Base-by-base conservation (phyloP, 2,888 invertebrate genomes). In the Psylliodes chrysocephalus region DNA sequence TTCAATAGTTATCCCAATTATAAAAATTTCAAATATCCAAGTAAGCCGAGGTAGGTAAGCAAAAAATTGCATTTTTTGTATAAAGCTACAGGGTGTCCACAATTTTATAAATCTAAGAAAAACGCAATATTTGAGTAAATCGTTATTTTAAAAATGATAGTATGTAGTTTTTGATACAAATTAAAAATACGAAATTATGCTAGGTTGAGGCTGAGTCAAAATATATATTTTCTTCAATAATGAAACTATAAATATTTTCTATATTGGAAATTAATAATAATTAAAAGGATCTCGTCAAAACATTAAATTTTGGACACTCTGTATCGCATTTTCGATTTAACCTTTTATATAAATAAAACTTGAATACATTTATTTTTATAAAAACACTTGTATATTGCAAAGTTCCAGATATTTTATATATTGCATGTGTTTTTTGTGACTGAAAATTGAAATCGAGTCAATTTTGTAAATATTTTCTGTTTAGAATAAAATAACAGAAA, bases 401-500 rank as follows among this genome's bases (percentile, higher is more conserved):
- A 22, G 22, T 22, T 22, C 22, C 14, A 38, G 15, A 38, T 38
- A 38, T 38, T 17, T 22, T 28, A 44, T 19, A 30, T 28, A 28
- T 49, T 49, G 28, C 14, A 19, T 8, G 12, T 8, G 12, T 46
- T 46, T 19, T 46, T 46, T 46, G 46, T 30, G 49, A 49, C 49
- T 49, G 49, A 49, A 49, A 10, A 49, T 30, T 15, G 28, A 14
- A 49, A 8, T 15, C n/a, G 22, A 28, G 12, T 44, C 44, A 44
- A 28, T 49, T 28, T 49, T 49, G 49, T 49, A 49, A 49, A 49
- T 49, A 49, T 49, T 28, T 49, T 46, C 22, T 30, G 28, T 49
- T 54, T 54, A 30, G 8, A 25, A 19, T 52, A 18, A 28, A 30
- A 7, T 38, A 19, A 28, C 38, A 55, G 44, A 49, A 59, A 40